Evolutionary conservation across 2,113 vertebrate genomes (phyloP).

Genomic region (Ivindomyrus marchei): DNA sequence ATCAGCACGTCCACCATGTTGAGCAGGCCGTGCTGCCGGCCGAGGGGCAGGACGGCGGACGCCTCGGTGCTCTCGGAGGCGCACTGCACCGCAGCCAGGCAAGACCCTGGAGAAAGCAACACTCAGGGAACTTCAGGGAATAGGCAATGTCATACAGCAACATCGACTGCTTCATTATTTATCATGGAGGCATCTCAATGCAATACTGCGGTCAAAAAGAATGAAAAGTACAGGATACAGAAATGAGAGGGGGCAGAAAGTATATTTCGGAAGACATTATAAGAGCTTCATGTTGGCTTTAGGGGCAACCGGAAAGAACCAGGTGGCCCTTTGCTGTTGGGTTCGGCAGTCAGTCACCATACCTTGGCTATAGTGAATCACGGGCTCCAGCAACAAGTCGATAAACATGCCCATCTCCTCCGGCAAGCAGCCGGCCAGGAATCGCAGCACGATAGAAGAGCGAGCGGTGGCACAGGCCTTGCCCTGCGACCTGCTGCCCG

Average conservation of each 20-base stretch:
- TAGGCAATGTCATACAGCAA: not conserved
- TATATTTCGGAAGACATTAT: not conserved
- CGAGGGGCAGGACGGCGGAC: constrained; percentile 76
- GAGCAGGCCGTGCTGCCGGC: constrained; percentile 83
- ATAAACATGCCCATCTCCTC: constrained; percentile 87
- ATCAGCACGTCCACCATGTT: constrained; percentile 79
- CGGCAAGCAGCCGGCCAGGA: constrained; percentile 75
- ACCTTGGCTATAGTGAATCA: constrained; percentile 76
- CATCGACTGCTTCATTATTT: not conserved
- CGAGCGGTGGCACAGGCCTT: constrained; percentile 69
- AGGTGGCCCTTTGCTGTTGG: not conserved
- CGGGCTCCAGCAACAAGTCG: constrained; percentile 83
- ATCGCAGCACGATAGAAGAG: constrained; percentile 83
- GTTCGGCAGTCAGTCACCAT: not conserved
- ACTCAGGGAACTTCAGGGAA: not conserved
- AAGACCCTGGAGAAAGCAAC: constrained; percentile 57
- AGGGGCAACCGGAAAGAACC: not conserved
- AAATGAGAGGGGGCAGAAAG: not conserved
- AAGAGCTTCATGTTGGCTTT: not conserved
- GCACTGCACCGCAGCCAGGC: constrained; percentile 69
- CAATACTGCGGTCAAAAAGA: not conserved
- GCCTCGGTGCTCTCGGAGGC: constrained; percentile 65
- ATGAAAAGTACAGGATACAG: not conserved
- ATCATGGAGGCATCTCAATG: not conserved
- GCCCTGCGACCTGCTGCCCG: constrained; percentile 86